A percentile compares a stretch with the other conserved stretches of the same genome.
These are phyloP conservation scores for Arenaria interpres DNA, from an alignment of 2,113 vertebrate species.

Conservation along the genomic window DNA sequence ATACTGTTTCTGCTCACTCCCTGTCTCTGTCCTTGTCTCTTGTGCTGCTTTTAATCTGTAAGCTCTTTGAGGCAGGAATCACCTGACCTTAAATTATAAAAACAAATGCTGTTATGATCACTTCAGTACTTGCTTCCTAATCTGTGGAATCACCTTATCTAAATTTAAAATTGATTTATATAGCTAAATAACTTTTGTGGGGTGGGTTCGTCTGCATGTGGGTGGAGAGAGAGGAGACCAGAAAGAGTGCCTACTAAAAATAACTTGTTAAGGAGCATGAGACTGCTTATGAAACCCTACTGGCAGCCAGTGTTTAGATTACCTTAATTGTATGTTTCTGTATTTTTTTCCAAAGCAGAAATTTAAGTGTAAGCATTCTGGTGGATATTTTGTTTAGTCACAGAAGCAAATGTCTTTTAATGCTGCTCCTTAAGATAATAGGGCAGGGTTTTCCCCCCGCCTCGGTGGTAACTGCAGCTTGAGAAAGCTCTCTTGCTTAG, in stretches of 20 bases:
- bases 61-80: neutral
- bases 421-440: neutral
- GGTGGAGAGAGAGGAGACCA: neutral
- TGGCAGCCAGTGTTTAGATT: slow-evolving; percentile 27
- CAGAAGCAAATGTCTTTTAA: neutral
- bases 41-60: neutral
- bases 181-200: neutral
- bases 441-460: neutral
- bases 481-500: neutral
- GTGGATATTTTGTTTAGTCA: neutral
- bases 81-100: neutral
- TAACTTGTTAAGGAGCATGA: slow-evolving; percentile 26
- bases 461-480: neutral
- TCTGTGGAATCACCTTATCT: slow-evolving; percentile 12
- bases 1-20: neutral
- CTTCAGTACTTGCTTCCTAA: neutral
- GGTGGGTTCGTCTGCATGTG: neutral
- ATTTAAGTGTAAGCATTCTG: neutral
- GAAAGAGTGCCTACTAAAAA: slow-evolving; percentile 48
- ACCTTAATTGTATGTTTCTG: slow-evolving; percentile 29
- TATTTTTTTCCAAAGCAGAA: neutral
- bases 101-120: neutral
- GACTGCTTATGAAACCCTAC: slow-evolving; percentile 36
- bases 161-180: slow-evolving; percentile 12
- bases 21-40: neutral